Evolutionary conservation across 2,113 vertebrate species (phyloP).

Genomic region (Chamaea fasciata): DNA sequence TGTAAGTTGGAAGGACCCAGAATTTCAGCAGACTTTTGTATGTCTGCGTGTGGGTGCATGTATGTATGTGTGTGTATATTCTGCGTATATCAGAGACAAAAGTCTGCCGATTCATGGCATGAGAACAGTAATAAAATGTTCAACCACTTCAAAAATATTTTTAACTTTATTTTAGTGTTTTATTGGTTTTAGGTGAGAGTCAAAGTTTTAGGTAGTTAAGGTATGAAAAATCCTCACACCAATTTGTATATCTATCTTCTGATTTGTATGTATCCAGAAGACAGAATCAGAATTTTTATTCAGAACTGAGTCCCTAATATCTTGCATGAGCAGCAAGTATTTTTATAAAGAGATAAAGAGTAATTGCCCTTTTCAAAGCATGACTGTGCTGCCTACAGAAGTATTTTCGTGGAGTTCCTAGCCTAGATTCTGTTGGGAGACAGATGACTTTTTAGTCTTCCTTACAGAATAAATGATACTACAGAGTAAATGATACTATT

Average conservation of each 20-base stretch:
- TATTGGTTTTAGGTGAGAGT: neutral
- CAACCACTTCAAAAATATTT: neutral
- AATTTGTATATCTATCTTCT: neutral
- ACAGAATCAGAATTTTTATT: neutral
- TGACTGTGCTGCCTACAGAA: neutral
- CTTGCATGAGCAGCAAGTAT: neutral
- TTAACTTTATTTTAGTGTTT: neutral
- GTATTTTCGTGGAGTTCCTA: neutral
- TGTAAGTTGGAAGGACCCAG: neutral
- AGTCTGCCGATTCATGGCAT: accelerated
- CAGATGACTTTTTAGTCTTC: neutral
- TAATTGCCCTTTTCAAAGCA: neutral
- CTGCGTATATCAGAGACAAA: neutral
- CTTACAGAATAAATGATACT: neutral
- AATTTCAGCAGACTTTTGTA: neutral
- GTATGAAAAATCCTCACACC: neutral
- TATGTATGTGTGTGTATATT: accelerated
- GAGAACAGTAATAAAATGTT: neutral
- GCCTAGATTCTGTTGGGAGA: neutral
- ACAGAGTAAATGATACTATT: neutral
- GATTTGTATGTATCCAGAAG: neutral
- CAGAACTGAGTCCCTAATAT: neutral
- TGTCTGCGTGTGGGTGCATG: no score
- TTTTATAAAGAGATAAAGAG: neutral
- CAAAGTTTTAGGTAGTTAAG: neutral